These are phyloP conservation scores for Diloba caeruleocephala DNA, from an alignment of 2,888 invertebrate species.

Conservation along the genomic window DNA sequence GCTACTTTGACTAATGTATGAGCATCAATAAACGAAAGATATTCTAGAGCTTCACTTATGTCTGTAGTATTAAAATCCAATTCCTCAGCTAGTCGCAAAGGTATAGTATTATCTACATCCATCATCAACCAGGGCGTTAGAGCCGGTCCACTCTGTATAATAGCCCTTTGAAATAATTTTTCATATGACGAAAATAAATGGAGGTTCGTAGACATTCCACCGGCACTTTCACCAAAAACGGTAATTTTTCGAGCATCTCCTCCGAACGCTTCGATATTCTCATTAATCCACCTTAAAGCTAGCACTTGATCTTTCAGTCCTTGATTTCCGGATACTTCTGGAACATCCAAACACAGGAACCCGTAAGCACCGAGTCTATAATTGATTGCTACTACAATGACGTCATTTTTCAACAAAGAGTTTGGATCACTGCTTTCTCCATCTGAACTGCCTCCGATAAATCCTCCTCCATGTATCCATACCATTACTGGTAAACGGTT, in stretches of 20 bases:
- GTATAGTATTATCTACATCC: slow-evolving; percentile 8
- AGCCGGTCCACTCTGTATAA: slow-evolving; percentile 39
- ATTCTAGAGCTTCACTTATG: slow-evolving; percentile 21
- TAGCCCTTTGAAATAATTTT: slow-evolving; percentile 35
- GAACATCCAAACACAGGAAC: slow-evolving; percentile 50
- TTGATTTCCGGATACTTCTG: slow-evolving; percentile 62
- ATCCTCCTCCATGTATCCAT: slow-evolving; percentile 29
- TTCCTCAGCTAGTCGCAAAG: slow-evolving; percentile 19
- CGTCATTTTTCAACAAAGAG: slow-evolving; percentile 15
- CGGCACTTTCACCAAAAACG: slow-evolving; percentile 61
- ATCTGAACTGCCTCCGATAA: background rate
- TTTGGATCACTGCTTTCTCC: background rate
- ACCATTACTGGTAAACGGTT: slow-evolving; percentile 26
- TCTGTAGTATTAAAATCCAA: slow-evolving; percentile 30
- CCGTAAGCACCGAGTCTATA: slow-evolving; percentile 50
- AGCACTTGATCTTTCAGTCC: slow-evolving; percentile 61
- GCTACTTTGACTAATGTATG: slow-evolving; percentile 10
- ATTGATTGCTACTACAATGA: slow-evolving; percentile 22
- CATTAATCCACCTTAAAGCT: slow-evolving; percentile 61
- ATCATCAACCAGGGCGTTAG: slow-evolving; percentile 3
- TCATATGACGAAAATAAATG: slow-evolving; percentile 34
- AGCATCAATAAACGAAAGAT: slow-evolving; percentile 23
- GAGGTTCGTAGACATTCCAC: slow-evolving; percentile 48
- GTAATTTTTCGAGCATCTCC: slow-evolving; percentile 53
- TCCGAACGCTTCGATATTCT: slow-evolving; percentile 60